These are phyloP conservation scores for Styela plicata DNA, from an alignment of 23 tunicate species.

Conservation along the genomic window DNA sequence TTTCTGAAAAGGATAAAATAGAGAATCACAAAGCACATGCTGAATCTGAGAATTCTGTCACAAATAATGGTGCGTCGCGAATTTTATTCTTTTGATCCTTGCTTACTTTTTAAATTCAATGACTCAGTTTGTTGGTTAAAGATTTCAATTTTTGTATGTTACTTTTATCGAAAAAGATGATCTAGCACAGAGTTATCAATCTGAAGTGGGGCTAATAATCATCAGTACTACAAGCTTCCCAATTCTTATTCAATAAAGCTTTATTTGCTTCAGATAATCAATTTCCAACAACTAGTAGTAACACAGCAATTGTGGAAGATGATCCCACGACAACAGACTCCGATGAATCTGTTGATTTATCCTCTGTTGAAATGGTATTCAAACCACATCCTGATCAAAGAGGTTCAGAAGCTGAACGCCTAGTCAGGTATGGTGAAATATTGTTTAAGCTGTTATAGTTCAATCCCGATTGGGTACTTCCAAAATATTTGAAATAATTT, in stretches of 20 bases:
- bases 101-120: no score
- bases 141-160: no score
- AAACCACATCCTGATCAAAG: conserved; percentile 71
- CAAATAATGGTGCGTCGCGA: neutral
- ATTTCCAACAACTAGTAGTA: neutral
- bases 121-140: no score
- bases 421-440: conserved; percentile 59
- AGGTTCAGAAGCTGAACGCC: conserved; percentile 32
- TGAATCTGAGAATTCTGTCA: neutral
- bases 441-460: no score
- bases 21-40: neutral
- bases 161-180: no score
- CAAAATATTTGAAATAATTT: no score
- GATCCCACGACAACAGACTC: neutral
- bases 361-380: conserved; percentile 56
- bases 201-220: no score
- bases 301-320: neutral
- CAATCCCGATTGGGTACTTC: no score
- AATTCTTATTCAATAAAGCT: no score
- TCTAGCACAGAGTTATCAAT: no score
- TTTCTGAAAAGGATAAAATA: neutral
- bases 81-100: no score
- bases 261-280: neutral
- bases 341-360: conserved; percentile 11
- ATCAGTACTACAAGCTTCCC: no score